phyloP scores from a whole-genome alignment of 2,113 vertebrate species.

The Cyprinus carpio region DNA sequence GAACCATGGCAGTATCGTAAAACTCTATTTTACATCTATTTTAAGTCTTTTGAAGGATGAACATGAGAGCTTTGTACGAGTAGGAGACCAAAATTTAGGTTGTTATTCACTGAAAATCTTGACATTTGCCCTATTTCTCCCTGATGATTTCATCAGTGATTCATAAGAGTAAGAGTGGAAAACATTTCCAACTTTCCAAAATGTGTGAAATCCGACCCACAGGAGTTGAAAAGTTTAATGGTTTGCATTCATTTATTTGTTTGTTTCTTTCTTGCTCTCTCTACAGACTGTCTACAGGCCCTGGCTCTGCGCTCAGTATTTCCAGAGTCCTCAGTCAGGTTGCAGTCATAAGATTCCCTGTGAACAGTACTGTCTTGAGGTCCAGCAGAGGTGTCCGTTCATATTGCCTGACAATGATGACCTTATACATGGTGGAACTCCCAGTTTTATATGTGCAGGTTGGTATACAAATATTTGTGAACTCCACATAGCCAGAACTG shows the following conservation, averaged over 20 bases:
- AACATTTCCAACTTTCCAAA: not conserved
- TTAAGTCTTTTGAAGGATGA: not conserved
- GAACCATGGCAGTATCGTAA: not conserved
- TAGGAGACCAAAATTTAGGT: not conserved
- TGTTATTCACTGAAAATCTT: not conserved
- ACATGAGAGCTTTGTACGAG: not conserved
- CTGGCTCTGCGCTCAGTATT: conserved; percentile 99
- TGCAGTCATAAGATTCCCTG: conserved; percentile 97
- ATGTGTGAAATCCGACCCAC: not conserved
- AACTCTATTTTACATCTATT: not conserved
- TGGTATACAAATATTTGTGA: conserved; percentile 11
- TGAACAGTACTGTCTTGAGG: conserved; percentile 98
- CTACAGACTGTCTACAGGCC: conserved; percentile 95
- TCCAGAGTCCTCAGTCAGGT: conserved; percentile 95
- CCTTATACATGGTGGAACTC: conserved; percentile 96
- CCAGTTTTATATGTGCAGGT: conserved; percentile 99
- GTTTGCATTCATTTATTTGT: not conserved
- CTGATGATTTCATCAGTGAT: not conserved
- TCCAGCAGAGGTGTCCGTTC: conserved; percentile 97
- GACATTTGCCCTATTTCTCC: not conserved
- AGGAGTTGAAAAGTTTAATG: not conserved
- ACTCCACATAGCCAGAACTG: not conserved
- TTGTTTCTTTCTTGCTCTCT: conserved; percentile 19
- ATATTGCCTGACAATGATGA: conserved; percentile 98
- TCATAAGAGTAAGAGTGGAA: not conserved